These are phyloP conservation scores for Diglossa cyanea DNA, from an alignment of 2,797 vertebrate species.

Conservation along the genomic window DNA sequence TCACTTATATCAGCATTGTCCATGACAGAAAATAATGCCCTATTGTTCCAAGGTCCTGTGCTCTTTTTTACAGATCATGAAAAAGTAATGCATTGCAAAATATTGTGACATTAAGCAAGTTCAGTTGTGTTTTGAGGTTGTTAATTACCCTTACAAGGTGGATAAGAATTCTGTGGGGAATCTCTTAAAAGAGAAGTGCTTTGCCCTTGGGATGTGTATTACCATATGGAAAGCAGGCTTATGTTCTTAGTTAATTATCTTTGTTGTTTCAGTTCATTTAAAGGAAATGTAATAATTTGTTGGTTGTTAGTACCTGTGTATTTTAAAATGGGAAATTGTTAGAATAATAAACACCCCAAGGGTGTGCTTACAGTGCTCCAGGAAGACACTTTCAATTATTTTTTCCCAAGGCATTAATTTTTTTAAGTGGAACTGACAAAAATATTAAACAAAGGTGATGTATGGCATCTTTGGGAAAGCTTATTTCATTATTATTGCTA, in stretches of 20 bases:
- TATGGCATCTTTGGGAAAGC: neutral
- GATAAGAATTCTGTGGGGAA: constrained; percentile 35
- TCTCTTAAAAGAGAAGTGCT: constrained; percentile 63
- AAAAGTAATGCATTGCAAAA: constrained; percentile 10
- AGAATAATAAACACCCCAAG: constrained; percentile 57
- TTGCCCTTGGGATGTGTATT: constrained; percentile 52
- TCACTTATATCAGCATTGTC: neutral
- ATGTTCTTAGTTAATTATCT: constrained; percentile 72
- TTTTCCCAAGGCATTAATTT: constrained; percentile 50
- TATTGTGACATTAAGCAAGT: constrained; percentile 33
- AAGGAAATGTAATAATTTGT: constrained; percentile 69
- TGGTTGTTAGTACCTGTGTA: constrained; percentile 65
- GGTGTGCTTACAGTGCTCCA: constrained; percentile 37
- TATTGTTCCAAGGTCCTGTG: neutral
- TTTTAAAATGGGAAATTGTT: constrained; percentile 68
- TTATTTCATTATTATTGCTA: neutral
- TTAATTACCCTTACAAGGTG: constrained; percentile 64
- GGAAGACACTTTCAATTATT: constrained; percentile 52
- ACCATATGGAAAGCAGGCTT: constrained; percentile 64
- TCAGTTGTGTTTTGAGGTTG: constrained; percentile 37
- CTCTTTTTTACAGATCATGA: neutral
- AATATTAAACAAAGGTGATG: constrained; percentile 63
- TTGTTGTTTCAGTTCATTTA: constrained; percentile 70
- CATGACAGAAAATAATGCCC: neutral
- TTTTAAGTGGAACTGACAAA: constrained; percentile 49